Evolutionary conservation across 2,888 invertebrate genomes (phyloP), one percentile per base, ranked within the genome.

Genomic region (Boloria euphrosyne): DNA sequence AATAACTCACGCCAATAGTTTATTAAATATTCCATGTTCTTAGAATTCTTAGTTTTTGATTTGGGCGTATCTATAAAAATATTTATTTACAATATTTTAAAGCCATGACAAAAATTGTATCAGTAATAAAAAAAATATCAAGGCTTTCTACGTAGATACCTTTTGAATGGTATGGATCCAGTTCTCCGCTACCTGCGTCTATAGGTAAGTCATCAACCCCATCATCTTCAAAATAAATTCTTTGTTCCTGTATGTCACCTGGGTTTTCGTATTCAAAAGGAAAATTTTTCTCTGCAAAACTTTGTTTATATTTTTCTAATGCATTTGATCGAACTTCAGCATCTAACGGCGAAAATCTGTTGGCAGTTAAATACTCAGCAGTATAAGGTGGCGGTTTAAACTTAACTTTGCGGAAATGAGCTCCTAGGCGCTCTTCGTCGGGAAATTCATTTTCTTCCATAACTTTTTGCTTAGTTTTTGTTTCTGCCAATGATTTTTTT

Each of bases 151-250:
- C 31, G 31, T 18, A n/a, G 22, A 22, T 46, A 90, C 90, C 90
- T 85, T 87, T 89, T 17, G 78, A 63, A 64, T 83, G 81, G 70
- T 82, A 86, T 7, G 84, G 78, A 73, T 87, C 87, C 22, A 82
- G 74, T 73, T 92, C 90, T 3, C 90, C 91, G 73, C 90, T 92
- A 13, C 90, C 93, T 59, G 83, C 73, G 61, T 93, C 93, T 57
- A 86, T 80, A 3, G 85, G 80, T 52, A 83, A 80, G 59, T 89
- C 91, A 50, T 89, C 91, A n/a, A 82, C 69, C n/a, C 84, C 86
- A 47, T 91, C 93, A 77, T 93, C 93, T 66, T 93, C 93, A 58
- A 88, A 87, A 75, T 94, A 94, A 73, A 94, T 93, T 63, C 94
- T 87, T 16, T 90, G 91, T 78, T 94, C 94, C 7, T 93, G 90